Percentiles rank a stretch among this genome's conserved stretches.
These are phyloP conservation scores for Leptodactylus fallax DNA, from an alignment of 2,797 vertebrate genomes.

Conservation along the genomic window DNA sequence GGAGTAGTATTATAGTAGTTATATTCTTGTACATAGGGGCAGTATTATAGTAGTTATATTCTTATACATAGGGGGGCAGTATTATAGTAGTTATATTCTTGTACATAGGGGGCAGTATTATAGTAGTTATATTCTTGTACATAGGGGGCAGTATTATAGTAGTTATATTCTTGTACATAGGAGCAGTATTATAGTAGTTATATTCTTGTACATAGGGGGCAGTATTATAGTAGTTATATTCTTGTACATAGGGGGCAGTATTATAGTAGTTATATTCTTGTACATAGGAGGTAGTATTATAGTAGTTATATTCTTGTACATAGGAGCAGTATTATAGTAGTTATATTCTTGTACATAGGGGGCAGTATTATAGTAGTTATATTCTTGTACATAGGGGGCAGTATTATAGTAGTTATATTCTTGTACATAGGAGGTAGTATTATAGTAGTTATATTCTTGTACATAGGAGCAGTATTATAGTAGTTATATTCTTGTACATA, in stretches of 20 bases:
- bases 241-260: not conserved
- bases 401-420: slow-evolving; percentile 21
- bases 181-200: slow-evolving; percentile 21
- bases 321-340: slow-evolving; percentile 23
- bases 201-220: slow-evolving; percentile 20
- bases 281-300: not conserved
- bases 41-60: slow-evolving; percentile 23
- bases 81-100: slow-evolving; percentile 25
- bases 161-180: slow-evolving; percentile 13
- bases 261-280: slow-evolving; percentile 16
- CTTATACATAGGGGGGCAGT: slow-evolving; percentile 5
- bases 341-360: slow-evolving; percentile 22
- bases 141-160: slow-evolving; percentile 10
- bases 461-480: slow-evolving; percentile 16
- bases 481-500: slow-evolving; percentile 25
- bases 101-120: slow-evolving; percentile 22
- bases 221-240: slow-evolving; percentile 27
- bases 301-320: slow-evolving; percentile 15
- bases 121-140: slow-evolving; percentile 20
- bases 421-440: slow-evolving; percentile 2
- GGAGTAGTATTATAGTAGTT: slow-evolving; percentile 17
- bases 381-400: slow-evolving; percentile 14
- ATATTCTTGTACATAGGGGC: slow-evolving; percentile 12
- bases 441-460: slow-evolving; percentile 17
- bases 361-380: slow-evolving; percentile 20